Conservation (phyloP, 2,888 invertebrate species). For the Brachypalpus laphriformis region DNA sequence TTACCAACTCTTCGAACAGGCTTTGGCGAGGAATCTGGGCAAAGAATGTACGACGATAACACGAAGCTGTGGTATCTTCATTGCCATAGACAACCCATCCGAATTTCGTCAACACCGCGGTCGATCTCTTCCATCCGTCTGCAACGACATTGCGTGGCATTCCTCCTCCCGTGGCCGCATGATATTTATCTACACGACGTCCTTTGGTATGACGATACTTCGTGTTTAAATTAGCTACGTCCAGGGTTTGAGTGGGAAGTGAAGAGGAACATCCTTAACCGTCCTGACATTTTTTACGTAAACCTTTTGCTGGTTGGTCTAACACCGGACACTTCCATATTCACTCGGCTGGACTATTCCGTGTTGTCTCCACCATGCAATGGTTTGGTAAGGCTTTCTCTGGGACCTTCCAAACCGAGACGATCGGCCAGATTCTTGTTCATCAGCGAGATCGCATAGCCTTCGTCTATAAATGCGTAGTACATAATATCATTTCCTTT, state of each 20-base stretch:
- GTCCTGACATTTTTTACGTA: constrained; percentile 50
- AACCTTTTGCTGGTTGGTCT: constrained; percentile 15
- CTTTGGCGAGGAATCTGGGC: not conserved
- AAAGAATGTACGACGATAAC: not conserved
- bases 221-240: not conserved
- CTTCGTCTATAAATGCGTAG: constrained; percentile 59
- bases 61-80: not conserved
- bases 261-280: constrained; percentile 22
- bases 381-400: constrained; percentile 44
- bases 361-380: constrained; percentile 59
- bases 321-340: constrained; percentile 51
- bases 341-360: constrained; percentile 33
- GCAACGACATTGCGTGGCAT: not conserved
- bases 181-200: constrained; percentile 16
- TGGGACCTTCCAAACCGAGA: constrained; percentile 37
- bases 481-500: constrained; percentile 14
- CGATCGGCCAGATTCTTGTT: constrained; percentile 40
- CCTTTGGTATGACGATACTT: constrained; percentile 18
- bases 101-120: constrained; percentile 17
- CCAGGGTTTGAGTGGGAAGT: constrained; percentile 32
- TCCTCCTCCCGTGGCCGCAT: constrained; percentile 4
- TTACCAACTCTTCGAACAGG: not conserved
- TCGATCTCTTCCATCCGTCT: constrained; percentile 24
- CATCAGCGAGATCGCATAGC: constrained; percentile 48
- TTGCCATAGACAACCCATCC: constrained; percentile 43